These are phyloP conservation scores for Craniophora ligustri DNA, from an alignment of 2,888 invertebrate species.

Conservation along the genomic window DNA sequence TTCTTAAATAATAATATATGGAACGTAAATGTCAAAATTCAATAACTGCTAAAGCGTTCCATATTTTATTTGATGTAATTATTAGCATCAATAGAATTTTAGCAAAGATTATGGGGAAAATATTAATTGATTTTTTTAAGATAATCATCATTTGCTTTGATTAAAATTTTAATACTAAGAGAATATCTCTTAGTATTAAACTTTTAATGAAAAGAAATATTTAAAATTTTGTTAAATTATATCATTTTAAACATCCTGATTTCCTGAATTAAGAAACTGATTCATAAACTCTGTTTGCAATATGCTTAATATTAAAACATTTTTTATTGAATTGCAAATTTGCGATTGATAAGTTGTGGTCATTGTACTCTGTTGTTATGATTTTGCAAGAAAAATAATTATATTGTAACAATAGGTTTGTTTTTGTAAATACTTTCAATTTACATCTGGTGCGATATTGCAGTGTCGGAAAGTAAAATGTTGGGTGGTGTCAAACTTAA, in stretches of 20 bases:
- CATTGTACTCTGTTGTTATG: slow-evolving; percentile 43
- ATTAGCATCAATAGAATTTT: neutral
- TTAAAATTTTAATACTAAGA: neutral
- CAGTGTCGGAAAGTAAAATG: slow-evolving; percentile 60
- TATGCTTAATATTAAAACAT: neutral
- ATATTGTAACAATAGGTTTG: slow-evolving; percentile 8
- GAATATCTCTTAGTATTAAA: neutral
- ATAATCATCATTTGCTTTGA: too few species aligned
- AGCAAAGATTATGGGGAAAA: too few species aligned
- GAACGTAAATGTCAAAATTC: neutral
- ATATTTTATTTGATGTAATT: neutral
- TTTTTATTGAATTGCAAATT: slow-evolving; percentile 18
- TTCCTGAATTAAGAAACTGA: neutral
- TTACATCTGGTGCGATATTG: slow-evolving; percentile 15
- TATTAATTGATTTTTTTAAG: too few species aligned
- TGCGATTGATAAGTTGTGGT: slow-evolving; percentile 30
- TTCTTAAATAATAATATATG: neutral
- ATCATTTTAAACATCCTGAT: neutral
- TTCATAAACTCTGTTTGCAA: neutral
- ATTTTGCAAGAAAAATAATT: slow-evolving; percentile 27
- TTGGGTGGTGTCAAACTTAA: slow-evolving; percentile 79
- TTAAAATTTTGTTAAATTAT: neutral
- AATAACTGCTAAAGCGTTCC: neutral
- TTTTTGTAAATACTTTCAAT: neutral
- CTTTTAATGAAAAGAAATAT: neutral